Evolutionary conservation across 2,797 vertebrate genomes (phyloP).

Genomic region (Oryzias sinensis): DNA sequence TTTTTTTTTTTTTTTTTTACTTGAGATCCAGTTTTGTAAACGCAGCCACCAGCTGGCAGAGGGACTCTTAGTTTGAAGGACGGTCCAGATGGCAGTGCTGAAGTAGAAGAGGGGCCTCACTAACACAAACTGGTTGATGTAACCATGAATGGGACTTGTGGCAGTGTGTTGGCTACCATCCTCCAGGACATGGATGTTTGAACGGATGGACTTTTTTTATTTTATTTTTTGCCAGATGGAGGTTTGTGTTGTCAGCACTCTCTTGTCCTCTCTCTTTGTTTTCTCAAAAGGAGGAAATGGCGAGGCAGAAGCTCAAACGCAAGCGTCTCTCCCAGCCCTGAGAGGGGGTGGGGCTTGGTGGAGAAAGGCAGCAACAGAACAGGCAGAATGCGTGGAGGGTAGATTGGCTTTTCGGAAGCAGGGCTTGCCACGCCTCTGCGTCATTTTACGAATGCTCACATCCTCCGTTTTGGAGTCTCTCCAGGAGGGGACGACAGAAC

Average conservation of each 20-base stretch:
- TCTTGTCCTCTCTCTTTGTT: conserved; percentile 63
- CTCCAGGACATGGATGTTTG: conserved; percentile 11
- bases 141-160: conserved; percentile 42
- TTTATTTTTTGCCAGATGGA: conserved; percentile 36
- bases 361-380: conserved; percentile 35
- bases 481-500: conserved; percentile 54
- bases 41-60: conserved; percentile 40
- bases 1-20: conserved; percentile 50
- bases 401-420: conserved; percentile 35
- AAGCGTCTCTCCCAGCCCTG: conserved; percentile 80
- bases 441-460: conserved; percentile 52
- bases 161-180: conserved; percentile 39
- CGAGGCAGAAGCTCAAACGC: conserved; percentile 77
- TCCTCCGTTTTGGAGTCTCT: conserved; percentile 46
- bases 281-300: conserved; percentile 80
- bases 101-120: conserved; percentile 52
- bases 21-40: conserved; percentile 42
- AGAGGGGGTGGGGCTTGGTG: conserved; percentile 36
- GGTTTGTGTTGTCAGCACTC: conserved; percentile 52
- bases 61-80: conserved; percentile 61
- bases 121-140: conserved; percentile 62
- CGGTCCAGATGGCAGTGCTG: conserved; percentile 44
- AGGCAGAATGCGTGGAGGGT: conserved; percentile 34
- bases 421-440: conserved; percentile 39
- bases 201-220: conserved; percentile 35